Percentiles rank a stretch among this genome's conserved stretches.
Evolutionary conservation across 2,797 vertebrate species (phyloP).

Genomic region (Vireo griseus): DNA sequence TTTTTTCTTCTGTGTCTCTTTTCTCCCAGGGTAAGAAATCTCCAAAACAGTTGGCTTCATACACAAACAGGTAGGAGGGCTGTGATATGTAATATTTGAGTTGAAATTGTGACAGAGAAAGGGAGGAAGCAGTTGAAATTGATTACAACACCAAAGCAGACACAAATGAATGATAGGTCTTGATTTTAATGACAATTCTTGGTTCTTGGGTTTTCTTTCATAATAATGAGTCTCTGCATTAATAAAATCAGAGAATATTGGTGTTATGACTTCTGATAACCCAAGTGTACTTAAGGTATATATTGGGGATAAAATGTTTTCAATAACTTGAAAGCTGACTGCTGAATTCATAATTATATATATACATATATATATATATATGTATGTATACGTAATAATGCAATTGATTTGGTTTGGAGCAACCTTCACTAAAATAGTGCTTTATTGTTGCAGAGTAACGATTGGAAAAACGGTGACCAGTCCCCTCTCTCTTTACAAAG

Average conservation of each 20-base stretch:
- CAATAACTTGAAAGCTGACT: background rate
- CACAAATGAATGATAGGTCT: background rate
- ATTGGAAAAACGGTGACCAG: conserved; percentile 78
- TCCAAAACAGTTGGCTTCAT: conserved; percentile 80
- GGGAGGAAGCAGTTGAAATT: background rate
- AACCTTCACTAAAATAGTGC: background rate
- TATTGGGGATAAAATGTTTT: background rate
- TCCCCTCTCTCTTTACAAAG: conserved; percentile 71
- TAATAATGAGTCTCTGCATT: background rate
- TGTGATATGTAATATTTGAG: background rate
- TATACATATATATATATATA: background rate
- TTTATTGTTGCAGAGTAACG: conserved; percentile 77
- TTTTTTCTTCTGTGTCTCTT: background rate
- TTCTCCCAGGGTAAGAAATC: conserved; percentile 76
- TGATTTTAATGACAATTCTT: background rate
- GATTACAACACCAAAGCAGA: background rate
- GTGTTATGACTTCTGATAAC: background rate
- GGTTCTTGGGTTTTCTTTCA: background rate
- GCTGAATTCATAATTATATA: background rate
- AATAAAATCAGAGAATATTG: background rate
- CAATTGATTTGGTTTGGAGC: background rate
- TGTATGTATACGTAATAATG: background rate
- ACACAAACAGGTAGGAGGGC: conserved; percentile 74
- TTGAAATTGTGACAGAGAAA: background rate
- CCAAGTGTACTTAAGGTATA: background rate